These are phyloP conservation scores for Zonitis immaculata DNA, from an alignment of 2,888 invertebrate genomes.

Conservation along the genomic window DNA sequence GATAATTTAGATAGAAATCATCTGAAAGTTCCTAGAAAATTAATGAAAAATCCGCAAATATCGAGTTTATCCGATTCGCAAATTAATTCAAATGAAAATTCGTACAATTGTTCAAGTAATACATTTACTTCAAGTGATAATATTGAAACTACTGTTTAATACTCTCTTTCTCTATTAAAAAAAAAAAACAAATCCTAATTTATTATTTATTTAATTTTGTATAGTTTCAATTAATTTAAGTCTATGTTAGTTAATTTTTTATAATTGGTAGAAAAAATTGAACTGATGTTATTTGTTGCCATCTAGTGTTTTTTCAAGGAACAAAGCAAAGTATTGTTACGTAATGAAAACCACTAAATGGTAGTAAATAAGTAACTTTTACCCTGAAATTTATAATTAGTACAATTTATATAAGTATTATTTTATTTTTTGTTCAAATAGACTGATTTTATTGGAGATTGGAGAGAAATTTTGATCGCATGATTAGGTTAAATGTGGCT, in stretches of 20 bases:
- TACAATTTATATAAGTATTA: neutral
- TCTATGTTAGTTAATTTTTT: too few relatives aligned
- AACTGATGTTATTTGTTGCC: too few relatives aligned
- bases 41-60: conserved; percentile 29
- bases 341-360: too few relatives aligned
- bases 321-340: too few relatives aligned
- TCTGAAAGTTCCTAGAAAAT: conserved; percentile 17
- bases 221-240: neutral
- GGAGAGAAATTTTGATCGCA: neutral
- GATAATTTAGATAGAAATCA: conserved; percentile 53
- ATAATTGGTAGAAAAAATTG: too few relatives aligned
- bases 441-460: neutral
- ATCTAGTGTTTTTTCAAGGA: too few relatives aligned
- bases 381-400: neutral
- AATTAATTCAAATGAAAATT: conserved; percentile 35
- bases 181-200: too few relatives aligned
- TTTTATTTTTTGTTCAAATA: neutral
- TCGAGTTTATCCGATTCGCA: conserved; percentile 42
- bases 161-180: too few relatives aligned
- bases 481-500: neutral
- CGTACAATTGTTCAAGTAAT: conserved; percentile 26
- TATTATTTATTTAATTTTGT: neutral
- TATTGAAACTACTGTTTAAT: conserved; percentile 34
- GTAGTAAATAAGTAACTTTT: too few relatives aligned
- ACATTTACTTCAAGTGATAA: conserved; percentile 32